A percentile compares a stretch with the other conserved stretches of the same genome.
Conservation (phyloP, 2,888 invertebrate species). For the Malacosoma neustria region DNA sequence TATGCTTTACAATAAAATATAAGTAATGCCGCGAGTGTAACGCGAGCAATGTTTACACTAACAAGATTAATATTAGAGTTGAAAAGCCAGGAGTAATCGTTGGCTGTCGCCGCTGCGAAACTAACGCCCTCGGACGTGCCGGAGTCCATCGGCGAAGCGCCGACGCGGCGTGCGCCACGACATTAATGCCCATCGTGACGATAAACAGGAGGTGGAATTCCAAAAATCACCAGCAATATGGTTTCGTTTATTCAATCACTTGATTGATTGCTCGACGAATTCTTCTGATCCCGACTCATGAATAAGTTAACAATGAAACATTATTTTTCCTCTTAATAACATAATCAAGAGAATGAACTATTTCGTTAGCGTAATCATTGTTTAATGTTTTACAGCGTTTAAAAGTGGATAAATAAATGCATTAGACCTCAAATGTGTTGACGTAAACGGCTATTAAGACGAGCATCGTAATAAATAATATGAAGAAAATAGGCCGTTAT, state of each 20-base stretch:
- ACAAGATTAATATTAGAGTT: background rate
- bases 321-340: background rate
- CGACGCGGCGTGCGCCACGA: background rate
- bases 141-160: background rate
- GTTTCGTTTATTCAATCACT: background rate
- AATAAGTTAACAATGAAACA: background rate
- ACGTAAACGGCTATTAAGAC: background rate
- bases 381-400: background rate
- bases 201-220: background rate
- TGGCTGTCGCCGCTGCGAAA: background rate
- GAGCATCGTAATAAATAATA: conserved; percentile 9
- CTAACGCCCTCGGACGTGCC: background rate
- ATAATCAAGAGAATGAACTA: background rate
- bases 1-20: too few species aligned
- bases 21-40: background rate
- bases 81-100: background rate
- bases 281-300: background rate
- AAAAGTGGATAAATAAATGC: background rate
- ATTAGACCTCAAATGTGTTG: background rate
- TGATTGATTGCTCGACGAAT: background rate
- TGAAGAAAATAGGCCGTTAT: conserved; percentile 12
- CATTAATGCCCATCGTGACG: background rate
- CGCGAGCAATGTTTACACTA: background rate
- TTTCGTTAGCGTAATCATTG: background rate
- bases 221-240: background rate